Percentiles rank a stretch among this genome's conserved stretches.
These are phyloP conservation scores for Blennius ocellaris DNA, from an alignment of 2,113 vertebrate species.

Conservation along the genomic window DNA sequence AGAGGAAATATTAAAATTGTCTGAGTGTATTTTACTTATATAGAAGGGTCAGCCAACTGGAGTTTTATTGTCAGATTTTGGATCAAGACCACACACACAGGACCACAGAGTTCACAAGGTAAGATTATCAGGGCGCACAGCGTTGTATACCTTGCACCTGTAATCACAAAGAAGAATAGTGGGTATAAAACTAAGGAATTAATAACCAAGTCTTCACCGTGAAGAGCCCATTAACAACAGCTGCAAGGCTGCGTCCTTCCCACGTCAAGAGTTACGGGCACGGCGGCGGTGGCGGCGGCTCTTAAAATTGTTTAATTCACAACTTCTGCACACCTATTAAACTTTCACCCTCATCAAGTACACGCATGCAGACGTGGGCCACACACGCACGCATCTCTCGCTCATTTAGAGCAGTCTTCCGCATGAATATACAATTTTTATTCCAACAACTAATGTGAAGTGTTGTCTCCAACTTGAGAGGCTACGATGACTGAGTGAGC, in stretches of 20 bases:
- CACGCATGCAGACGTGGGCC: background rate
- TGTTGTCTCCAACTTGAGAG: conserved; percentile 66
- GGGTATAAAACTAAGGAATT: conserved; percentile 48
- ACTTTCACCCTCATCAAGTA: conserved; percentile 43
- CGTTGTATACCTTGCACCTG: conserved; percentile 11
- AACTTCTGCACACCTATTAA: conserved; percentile 51
- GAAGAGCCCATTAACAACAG: conserved; percentile 68
- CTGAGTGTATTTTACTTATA: conserved; percentile 45
- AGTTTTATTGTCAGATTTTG: background rate
- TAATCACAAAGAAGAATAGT: conserved; percentile 40
- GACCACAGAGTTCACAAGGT: background rate
- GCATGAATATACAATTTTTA: conserved; percentile 64
- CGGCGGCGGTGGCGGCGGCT: conserved; percentile 42
- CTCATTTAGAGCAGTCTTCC: conserved; percentile 42
- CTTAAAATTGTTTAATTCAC: conserved; percentile 35
- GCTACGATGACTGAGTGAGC: conserved; percentile 58
- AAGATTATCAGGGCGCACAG: conserved; percentile 9
- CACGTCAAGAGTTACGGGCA: conserved; percentile 42
- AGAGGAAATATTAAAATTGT: conserved; percentile 62
- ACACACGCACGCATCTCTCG: background rate
- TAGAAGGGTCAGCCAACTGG: conserved; percentile 1
- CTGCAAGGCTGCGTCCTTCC: conserved; percentile 56
- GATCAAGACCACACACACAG: conserved; percentile 8
- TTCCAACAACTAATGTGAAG: conserved; percentile 66
- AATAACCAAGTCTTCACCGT: conserved; percentile 58